Evolutionary conservation across 2,797 vertebrate genomes (phyloP).

Genomic region (Spondyliosoma cantharus): DNA sequence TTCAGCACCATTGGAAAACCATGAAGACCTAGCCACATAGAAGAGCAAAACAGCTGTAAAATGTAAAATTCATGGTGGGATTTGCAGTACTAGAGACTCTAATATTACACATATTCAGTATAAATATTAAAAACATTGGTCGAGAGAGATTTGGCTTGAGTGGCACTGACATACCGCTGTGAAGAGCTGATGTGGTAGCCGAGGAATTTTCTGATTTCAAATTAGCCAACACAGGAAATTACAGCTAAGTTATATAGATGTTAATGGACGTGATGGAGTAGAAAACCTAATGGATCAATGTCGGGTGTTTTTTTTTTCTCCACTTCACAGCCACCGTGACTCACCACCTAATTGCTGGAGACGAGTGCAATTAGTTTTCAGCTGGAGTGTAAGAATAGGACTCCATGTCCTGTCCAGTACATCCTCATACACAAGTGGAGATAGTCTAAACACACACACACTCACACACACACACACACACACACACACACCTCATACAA

Average conservation of each 20-base stretch:
- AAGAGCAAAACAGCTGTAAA: background rate
- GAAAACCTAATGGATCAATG: constrained; percentile 1
- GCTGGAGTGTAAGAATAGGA: constrained; percentile 4
- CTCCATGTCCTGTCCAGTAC: background rate
- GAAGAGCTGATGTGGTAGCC: background rate
- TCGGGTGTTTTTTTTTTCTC: background rate
- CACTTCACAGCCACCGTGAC: constrained; percentile 1
- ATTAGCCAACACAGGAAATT: background rate
- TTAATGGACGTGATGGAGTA: background rate
- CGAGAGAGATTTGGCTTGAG: background rate
- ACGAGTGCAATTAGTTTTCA: constrained; percentile 2
- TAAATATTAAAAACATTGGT: background rate
- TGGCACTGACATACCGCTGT: background rate
- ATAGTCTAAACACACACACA: background rate
- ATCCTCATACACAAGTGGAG: background rate
- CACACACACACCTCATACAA: background rate
- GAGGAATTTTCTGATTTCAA: background rate
- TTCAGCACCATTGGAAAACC: background rate
- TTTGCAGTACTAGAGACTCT: background rate
- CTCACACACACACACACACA: no score
- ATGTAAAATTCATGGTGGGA: background rate
- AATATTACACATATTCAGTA: background rate
- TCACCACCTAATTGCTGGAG: constrained; percentile 12
- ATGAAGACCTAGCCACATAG: background rate
- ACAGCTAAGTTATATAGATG: background rate